phyloP scores from a whole-genome alignment of 2,113 vertebrate genomes.

The Gavia stellata region DNA sequence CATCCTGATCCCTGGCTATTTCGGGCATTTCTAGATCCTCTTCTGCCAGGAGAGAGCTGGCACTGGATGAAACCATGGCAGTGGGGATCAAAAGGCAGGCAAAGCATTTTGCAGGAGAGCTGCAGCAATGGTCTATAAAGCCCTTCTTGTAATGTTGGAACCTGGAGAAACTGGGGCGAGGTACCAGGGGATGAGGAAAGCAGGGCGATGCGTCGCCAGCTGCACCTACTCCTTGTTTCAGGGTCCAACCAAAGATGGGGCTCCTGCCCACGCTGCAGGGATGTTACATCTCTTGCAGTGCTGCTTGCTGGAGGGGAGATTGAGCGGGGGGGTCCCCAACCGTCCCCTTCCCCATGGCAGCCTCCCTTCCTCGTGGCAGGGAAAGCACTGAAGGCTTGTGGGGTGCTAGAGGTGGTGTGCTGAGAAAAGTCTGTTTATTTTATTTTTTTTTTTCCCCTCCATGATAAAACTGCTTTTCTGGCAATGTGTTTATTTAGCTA shows the following conservation, averaged over 20 bases:
- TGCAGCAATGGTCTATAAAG: not conserved
- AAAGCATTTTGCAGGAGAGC: not conserved
- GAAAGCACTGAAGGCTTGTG: not conserved
- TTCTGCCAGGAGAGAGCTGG: not conserved
- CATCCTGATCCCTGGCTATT: not conserved
- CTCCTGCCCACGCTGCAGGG: not conserved
- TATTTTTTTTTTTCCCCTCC: not conserved
- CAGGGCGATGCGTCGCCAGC: rapidly evolving
- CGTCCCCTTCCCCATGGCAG: not conserved
- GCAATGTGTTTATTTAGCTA: not conserved
- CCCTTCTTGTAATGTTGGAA: not conserved
- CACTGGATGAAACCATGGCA: not conserved
- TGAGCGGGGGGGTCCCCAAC: not conserved
- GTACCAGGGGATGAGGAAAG: not conserved
- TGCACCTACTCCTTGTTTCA: not conserved
- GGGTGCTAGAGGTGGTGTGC: not conserved
- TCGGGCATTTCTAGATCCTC: not conserved
- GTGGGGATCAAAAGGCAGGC: not conserved
- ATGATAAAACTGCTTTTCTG: not conserved
- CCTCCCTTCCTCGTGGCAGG: rapidly evolving
- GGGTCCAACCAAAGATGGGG: not conserved
- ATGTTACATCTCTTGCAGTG: not conserved
- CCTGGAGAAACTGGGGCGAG: not conserved
- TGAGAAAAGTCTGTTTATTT: not conserved
- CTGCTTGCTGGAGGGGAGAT: not conserved